Evolutionary conservation across 2,888 invertebrate species (phyloP).

Genomic region (Pollenia labialis): DNA sequence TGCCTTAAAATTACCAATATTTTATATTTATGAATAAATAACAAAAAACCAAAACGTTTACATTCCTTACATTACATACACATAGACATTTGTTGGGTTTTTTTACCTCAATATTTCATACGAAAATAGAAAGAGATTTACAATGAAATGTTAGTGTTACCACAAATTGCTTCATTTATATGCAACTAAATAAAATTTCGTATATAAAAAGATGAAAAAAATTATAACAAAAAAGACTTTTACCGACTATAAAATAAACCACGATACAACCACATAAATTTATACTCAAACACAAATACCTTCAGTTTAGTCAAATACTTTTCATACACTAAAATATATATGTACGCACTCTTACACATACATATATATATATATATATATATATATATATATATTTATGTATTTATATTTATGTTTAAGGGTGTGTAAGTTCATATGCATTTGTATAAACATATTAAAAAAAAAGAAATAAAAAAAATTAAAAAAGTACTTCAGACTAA

Average conservation of each 20-base stretch:
- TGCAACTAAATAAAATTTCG: slow-evolving; percentile 64
- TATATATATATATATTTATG: background rate
- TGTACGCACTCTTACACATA: too few species aligned
- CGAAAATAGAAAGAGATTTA: slow-evolving; percentile 59
- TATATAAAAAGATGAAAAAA: slow-evolving; percentile 39
- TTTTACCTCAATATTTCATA: slow-evolving; percentile 45
- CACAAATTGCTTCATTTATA: slow-evolving; percentile 73
- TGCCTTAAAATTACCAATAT: slow-evolving; percentile 28
- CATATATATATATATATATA: too few species aligned
- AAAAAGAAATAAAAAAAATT: slow-evolving; percentile 19
- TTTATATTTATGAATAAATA: slow-evolving; percentile 23
- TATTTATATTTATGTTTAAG: background rate
- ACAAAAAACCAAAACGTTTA: background rate
- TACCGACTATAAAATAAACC: slow-evolving; percentile 64
- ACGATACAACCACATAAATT: slow-evolving; percentile 61
- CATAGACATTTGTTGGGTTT: background rate
- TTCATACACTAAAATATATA: background rate
- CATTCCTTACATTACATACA: background rate
- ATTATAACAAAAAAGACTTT: slow-evolving; percentile 62
- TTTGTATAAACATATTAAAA: background rate
- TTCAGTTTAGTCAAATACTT: slow-evolving; percentile 61
- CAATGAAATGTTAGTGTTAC: slow-evolving; percentile 67
- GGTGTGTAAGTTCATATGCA: background rate
- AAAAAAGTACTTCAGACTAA: slow-evolving; percentile 64
- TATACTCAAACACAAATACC: slow-evolving; percentile 61